Conservation (phyloP, 2,113 vertebrate genomes). For the Calyptomena viridis region DNA sequence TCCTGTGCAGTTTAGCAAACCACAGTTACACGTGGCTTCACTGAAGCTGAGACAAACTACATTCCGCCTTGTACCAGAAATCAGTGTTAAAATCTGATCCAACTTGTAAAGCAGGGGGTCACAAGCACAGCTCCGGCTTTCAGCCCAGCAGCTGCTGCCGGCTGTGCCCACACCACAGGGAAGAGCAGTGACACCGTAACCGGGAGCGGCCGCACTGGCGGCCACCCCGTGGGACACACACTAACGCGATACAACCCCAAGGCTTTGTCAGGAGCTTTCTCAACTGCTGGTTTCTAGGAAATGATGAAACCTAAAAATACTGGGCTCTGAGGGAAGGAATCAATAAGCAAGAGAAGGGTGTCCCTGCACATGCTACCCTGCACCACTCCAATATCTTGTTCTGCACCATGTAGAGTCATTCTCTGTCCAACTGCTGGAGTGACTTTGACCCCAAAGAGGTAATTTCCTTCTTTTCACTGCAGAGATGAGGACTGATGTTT, state of each 20-base stretch:
- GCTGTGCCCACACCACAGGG: not conserved
- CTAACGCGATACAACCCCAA: not conserved
- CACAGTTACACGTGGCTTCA: not conserved
- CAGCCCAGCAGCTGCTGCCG: not conserved
- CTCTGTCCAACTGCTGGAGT: not conserved
- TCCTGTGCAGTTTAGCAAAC: not conserved
- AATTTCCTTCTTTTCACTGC: not conserved
- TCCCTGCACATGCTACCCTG: not conserved
- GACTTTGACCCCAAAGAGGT: not conserved
- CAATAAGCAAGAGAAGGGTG: not conserved
- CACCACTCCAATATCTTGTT: not conserved
- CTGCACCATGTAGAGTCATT: not conserved
- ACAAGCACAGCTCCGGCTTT: not conserved
- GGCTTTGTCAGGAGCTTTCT: not conserved
- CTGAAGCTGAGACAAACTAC: not conserved
- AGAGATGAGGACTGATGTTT: not conserved
- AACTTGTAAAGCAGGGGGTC: not conserved
- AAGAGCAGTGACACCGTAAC: accelerated
- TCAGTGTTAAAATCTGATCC: not conserved
- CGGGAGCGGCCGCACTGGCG: accelerated
- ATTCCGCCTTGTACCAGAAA: not conserved
- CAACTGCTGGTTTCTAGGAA: not conserved
- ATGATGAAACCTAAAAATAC: not conserved
- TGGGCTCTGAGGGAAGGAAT: not conserved
- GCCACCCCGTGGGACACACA: not conserved